Evolutionary conservation across 2,888 invertebrate species (phyloP).

Genomic region (Pheosia tremula): DNA sequence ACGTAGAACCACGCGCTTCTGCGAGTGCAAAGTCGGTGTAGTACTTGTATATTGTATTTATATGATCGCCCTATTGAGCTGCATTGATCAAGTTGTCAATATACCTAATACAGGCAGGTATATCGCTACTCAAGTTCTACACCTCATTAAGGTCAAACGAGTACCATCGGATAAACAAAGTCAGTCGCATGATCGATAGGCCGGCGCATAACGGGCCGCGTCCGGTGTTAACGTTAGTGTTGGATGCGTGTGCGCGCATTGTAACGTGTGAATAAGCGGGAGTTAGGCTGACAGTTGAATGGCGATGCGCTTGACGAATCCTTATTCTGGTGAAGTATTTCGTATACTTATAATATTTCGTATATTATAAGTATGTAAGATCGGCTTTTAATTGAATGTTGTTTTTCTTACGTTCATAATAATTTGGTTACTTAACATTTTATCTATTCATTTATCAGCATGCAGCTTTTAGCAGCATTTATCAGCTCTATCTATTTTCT

Average conservation of each 20-base stretch:
- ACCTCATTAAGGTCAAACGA: slow-evolving; percentile 56
- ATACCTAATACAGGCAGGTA: slow-evolving; percentile 3
- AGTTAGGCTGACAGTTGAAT: slow-evolving; percentile 32
- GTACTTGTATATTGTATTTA: neutral
- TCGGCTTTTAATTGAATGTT: too few relatives aligned
- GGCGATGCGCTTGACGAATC: slow-evolving; percentile 5
- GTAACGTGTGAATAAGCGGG: slow-evolving; percentile 11
- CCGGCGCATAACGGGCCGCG: slow-evolving; percentile 57
- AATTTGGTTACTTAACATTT: too few relatives aligned
- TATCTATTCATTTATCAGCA: too few relatives aligned
- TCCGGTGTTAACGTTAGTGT: slow-evolving; percentile 46
- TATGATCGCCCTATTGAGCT: neutral
- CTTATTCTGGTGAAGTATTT: slow-evolving; percentile 14
- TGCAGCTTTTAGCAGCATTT: too few relatives aligned
- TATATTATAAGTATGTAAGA: slow-evolving; percentile 3
- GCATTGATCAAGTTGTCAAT: slow-evolving; percentile 2
- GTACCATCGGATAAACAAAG: slow-evolving; percentile 43
- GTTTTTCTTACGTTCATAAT: too few relatives aligned
- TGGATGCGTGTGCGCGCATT: slow-evolving; percentile 29
- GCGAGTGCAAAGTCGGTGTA: too few relatives aligned
- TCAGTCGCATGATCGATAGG: slow-evolving; percentile 55
- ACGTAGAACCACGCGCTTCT: too few relatives aligned
- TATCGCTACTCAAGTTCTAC: slow-evolving; percentile 19
- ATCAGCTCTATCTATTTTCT: too few relatives aligned
- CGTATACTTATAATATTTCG: too few relatives aligned